Evolutionary conservation across 2,113 vertebrate species (phyloP), one percentile per base, ranked within the genome.

Genomic region (Piprites chloris): DNA sequence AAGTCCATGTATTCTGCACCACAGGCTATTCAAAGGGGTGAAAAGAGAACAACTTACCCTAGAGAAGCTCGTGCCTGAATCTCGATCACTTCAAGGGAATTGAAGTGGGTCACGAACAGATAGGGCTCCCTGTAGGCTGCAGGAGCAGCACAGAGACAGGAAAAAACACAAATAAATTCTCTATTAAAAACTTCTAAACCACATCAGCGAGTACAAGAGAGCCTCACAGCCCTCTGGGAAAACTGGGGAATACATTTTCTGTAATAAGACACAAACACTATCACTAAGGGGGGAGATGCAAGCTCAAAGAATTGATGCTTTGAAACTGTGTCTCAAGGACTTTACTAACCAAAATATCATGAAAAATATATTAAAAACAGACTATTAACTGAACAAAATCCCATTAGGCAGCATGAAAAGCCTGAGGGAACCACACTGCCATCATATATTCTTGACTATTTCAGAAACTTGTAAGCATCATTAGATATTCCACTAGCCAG

Each of bases 21-120:
- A 53, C 37, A 18, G 7, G 28, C 76, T 94, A 44, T 41, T 52
- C 44, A 20, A 47, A 85, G 82, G 9, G 35, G 75, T 39, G 10
- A 9, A 58, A 27, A 35, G 61, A 61, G 49, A 78, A 80, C 20
- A 35, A 89, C 98, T 98, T 96, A 99, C 99, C 99, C 98, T 59
- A 99, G 96, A 79, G 99, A 98, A 65, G 98, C 98, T 55, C 99
- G 99, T 77, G 98, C 98, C 98, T 99, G 99, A 90, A 99, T 98
- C 98, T 99, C 99, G 4, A 99, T 98, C 59, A 99, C 99, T 90
- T 99, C 99, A 67, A 99, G 98, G 32, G 99, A 99, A 98, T 99
- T 99, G 98, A 99, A 99, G 97, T 99, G 99, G 85, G 99, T 99
- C 97, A 99, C 99, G 89, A 99, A 99, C 87, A 99, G 98, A 91